Evolutionary conservation across 2,888 invertebrate species (phyloP), one percentile per base, ranked within the genome.

Genomic region (Chalcosyrphus nemorum): DNA sequence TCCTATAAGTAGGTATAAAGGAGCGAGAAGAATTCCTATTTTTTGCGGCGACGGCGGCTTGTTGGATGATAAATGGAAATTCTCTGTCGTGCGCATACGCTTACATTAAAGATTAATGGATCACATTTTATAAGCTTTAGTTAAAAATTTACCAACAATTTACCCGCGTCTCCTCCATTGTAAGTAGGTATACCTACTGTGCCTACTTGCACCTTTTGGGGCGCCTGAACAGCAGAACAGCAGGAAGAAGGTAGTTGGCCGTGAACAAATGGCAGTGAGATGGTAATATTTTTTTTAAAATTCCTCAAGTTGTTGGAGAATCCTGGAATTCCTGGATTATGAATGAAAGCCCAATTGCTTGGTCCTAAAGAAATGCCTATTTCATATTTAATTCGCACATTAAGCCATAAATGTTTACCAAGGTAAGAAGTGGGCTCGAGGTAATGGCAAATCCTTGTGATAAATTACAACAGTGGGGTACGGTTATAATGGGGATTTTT

Each of bases 101-200:
- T 68, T 74, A 63, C 63, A 84, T 78, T 74, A 78, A 78, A 80
- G 82, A 80, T 84, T 84, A 84, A 84, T 84, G 74, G 57, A 27
- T 57, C 74, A 38, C 74, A 72, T 74, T 84, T 84, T 68, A 74
- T 61, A 84, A 68, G 68, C 38, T 72, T 84, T 54, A 70, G 68
- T 74, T 74, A 63, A 74, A 74, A 80, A 74, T 74, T 56, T 61
- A 74, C 41, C 59, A 52, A 71, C 43, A 77, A 57, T 24, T 24
- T 24, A 24, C 24, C 24, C 24, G 24, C 24, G n/a, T n/a, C 41
- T 45, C 35, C 50, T 27, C 11, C 29, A 41, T 54, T 11, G 19
- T 45, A 15, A 4, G 24, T 38, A 15, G 6, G 24, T 38, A 17
- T 35, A 57, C 15, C 9, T 38, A 38, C 13, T 29, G 52, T 66